phyloP scores from a whole-genome alignment of 2,888 invertebrate genomes.

The Epistrophella euchroma region DNA sequence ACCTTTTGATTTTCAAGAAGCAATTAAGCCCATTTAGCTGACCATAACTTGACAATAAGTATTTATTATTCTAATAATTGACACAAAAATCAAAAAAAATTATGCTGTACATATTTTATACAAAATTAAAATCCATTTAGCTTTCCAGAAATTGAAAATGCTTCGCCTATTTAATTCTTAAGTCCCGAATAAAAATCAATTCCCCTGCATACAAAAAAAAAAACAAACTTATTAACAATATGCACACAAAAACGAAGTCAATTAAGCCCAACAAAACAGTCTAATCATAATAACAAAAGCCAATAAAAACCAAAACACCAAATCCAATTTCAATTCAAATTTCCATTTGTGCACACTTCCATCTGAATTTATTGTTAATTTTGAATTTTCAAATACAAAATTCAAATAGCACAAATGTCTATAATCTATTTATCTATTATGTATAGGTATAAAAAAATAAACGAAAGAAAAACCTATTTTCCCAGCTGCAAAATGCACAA shows the following conservation, averaged over 20 bases:
- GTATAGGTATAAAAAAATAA: background rate
- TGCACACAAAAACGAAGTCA: slow-evolving; percentile 1
- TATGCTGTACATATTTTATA: background rate
- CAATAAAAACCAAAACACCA: slow-evolving; percentile 40
- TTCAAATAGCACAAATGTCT: slow-evolving; percentile 1
- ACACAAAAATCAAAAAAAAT: too few species aligned
- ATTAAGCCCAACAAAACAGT: slow-evolving; percentile 44
- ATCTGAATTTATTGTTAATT: slow-evolving; percentile 36
- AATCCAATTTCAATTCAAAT: slow-evolving; percentile 58
- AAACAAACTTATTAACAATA: slow-evolving; percentile 5
- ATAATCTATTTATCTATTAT: background rate
- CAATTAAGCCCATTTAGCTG: too few species aligned
- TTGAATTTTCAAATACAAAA: slow-evolving; percentile 27
- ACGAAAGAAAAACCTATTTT: slow-evolving; percentile 28
- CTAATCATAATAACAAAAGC: slow-evolving; percentile 35
- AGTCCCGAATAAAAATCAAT: background rate
- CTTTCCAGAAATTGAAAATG: background rate
- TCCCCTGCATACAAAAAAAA: too few species aligned
- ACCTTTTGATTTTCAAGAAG: too few species aligned
- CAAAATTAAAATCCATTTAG: background rate
- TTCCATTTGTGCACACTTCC: slow-evolving; percentile 38
- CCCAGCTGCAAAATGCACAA: slow-evolving; percentile 26
- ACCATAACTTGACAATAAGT: too few species aligned
- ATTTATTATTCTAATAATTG: too few species aligned
- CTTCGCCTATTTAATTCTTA: too few species aligned